These are phyloP conservation scores for Epinephelus cyanopodus DNA, from an alignment of 2,113 vertebrate genomes.

Conservation along the genomic window DNA sequence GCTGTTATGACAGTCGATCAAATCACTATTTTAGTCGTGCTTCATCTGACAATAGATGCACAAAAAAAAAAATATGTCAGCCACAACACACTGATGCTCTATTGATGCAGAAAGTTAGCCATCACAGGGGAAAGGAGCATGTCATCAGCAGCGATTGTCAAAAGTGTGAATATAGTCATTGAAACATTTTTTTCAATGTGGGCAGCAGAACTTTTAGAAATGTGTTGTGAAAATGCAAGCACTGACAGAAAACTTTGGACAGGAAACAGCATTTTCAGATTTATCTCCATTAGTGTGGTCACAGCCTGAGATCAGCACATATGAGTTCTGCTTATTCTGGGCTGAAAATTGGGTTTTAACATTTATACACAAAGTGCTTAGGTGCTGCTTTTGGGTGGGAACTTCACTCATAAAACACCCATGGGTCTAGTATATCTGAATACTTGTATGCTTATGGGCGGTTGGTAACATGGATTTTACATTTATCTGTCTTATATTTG, in stretches of 20 bases:
- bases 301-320: constrained; percentile 33
- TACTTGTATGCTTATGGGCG: not conserved
- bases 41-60: constrained; percentile 1
- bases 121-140: constrained; percentile 7
- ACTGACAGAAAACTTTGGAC: constrained; percentile 21
- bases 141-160: not conserved
- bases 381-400: not conserved
- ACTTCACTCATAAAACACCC: not conserved
- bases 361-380: constrained; percentile 19
- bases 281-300: constrained; percentile 20
- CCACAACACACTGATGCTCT: not conserved
- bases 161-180: not conserved
- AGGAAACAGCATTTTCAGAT: constrained; percentile 1
- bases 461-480: not conserved
- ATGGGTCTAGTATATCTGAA: not conserved
- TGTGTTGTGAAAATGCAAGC: constrained; percentile 8
- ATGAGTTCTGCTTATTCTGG: not conserved
- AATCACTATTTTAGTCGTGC: not conserved
- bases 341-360: constrained; percentile 17
- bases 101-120: not conserved
- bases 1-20: constrained; percentile 21
- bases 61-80: not conserved
- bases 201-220: not conserved
- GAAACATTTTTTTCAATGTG: not conserved
- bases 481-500: not conserved